Evolutionary conservation across 2,797 vertebrate genomes (phyloP), one percentile per base, ranked within the genome.

Genomic region (Carapus acus): DNA sequence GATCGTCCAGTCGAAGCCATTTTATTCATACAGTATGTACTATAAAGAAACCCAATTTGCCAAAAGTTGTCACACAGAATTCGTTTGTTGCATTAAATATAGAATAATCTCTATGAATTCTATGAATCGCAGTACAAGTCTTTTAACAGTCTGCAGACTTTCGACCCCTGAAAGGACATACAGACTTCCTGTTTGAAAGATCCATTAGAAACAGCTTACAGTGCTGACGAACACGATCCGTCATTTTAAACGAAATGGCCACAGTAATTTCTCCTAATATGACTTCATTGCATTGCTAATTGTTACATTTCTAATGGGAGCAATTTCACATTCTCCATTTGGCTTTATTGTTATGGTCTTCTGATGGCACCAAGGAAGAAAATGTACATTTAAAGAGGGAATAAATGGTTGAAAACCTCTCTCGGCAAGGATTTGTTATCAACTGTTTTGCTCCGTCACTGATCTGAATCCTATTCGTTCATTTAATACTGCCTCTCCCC

Each of bases 231-330:
- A 33, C 31, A 33, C 14, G 14, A 33, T 33, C 31, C 31, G 9
- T 33, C 11, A 33, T 33, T 33, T 33, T 33, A 33, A 57, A 33
- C 41, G 34, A 63, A 23, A 44, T 49, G 36, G 38, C 51, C 49
- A 12, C 31, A 22, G 34, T 20, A 18, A 47, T 58, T 36, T 16
- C 22, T 38, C n/a, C 24, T 23, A 38, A 43, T 47, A 39, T 40
- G 46, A 55, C n/a, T 1, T 34, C 33, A 42, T 4, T 39, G 27
- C 22, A 38, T 15, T 54, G 36, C 21, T 43, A 57, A 57, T 39
- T 49, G 33, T 45, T 52, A 53, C 24, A 51, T 43, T 60, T 49
- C 4, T 21, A 52, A 48, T 29, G 38, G 39, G 23, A 14, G 41
- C 18, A 15, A 43, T 46, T 59, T 55, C 1, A 22, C 34, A 23